Percentiles rank a stretch among this genome's conserved stretches.
These are phyloP conservation scores for Macrophya alboannulata DNA, from an alignment of 2,888 invertebrate genomes.

Conservation along the genomic window DNA sequence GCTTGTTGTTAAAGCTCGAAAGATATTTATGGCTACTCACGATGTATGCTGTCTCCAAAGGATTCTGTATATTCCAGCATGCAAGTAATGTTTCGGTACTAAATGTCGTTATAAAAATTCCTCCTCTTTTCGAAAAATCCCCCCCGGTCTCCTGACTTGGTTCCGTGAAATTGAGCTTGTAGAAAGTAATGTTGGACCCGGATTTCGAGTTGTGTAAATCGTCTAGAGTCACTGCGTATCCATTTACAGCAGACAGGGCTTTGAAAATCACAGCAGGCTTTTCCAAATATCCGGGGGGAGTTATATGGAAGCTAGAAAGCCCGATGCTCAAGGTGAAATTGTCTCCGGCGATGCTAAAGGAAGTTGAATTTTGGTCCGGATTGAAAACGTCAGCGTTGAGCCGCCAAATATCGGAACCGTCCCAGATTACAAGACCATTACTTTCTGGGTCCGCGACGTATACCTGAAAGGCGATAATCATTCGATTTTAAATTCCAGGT, in stretches of 20 bases:
- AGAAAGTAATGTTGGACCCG: constrained; percentile 53
- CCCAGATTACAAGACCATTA: constrained; percentile 63
- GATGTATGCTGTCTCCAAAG: background rate
- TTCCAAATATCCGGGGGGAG: constrained; percentile 75
- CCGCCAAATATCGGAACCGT: constrained; percentile 62
- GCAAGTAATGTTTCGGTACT: background rate
- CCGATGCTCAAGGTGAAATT: constrained; percentile 87
- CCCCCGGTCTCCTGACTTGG: constrained; percentile 1
- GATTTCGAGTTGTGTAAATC: constrained; percentile 19
- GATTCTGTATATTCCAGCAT: constrained; percentile 17
- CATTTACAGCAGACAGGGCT: background rate
- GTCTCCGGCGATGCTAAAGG: constrained; percentile 79
- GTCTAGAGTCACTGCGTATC: background rate
- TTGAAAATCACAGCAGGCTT: constrained; percentile 50
- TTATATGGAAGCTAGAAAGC: constrained; percentile 85
- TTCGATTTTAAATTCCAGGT: background rate
- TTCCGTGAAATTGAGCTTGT: constrained; percentile 59
- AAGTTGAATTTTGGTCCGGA: constrained; percentile 57
- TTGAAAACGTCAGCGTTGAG: constrained; percentile 63
- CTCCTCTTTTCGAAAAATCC: constrained; percentile 1
- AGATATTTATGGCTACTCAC: background rate
- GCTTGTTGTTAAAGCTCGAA: background rate
- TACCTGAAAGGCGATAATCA: constrained; percentile 60
- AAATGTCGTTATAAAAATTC: background rate
- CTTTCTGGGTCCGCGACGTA: constrained; percentile 67